Evolutionary conservation across 2,888 invertebrate species (phyloP), one percentile per base, ranked within the genome.

Genomic region (Thelaira solivaga): DNA sequence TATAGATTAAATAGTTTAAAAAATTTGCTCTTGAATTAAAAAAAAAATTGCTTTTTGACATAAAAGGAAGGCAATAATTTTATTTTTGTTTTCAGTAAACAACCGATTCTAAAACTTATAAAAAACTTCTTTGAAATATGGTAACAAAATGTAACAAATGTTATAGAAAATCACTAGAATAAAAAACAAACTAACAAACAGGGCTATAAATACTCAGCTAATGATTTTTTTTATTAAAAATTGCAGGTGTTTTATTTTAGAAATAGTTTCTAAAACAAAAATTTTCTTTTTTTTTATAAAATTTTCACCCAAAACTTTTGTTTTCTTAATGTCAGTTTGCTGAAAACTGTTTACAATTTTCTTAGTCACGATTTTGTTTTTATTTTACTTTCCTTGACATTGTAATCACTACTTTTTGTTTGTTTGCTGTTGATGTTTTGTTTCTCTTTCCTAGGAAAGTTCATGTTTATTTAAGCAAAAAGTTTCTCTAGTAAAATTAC

Each of bases 281-380:
- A 31, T 26, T 59, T 49, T 59, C 18, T 10, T 36, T 69, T 39
- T 13, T 36, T 49, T 39, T 13, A n/a, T 6, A 39, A 59, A 49
- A 49, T 69, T n/a, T 69, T 69, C 69, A 41, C 59, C 26, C 31
- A 49, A 22, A n/a, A 41, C 13, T 26, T 36, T n/a, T 24, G 1
- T n/a, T 62, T 49, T 36, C 16, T 36, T 8, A 16, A 18, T 8
- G 7, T 5, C 8, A 8, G 13, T 39, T 57, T 57, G 39, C 10
- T 26, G 29, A 26, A 57, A 10, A 39, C 11, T 57, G 18, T 4
- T 6, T 3, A 57, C 29, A 51, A 36, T 43, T 72, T 67, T 45
- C 20, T 53, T 74, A 36, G 65, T 74, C 73, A 65, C 65, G 73
- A 43, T 26, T 73, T 24, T 39, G 13, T 20, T 41, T 41, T 59